Evolutionary conservation across 2,113 vertebrate species (phyloP), one percentile per base, ranked within the genome.

Genomic region (Lepus americanus): DNA sequence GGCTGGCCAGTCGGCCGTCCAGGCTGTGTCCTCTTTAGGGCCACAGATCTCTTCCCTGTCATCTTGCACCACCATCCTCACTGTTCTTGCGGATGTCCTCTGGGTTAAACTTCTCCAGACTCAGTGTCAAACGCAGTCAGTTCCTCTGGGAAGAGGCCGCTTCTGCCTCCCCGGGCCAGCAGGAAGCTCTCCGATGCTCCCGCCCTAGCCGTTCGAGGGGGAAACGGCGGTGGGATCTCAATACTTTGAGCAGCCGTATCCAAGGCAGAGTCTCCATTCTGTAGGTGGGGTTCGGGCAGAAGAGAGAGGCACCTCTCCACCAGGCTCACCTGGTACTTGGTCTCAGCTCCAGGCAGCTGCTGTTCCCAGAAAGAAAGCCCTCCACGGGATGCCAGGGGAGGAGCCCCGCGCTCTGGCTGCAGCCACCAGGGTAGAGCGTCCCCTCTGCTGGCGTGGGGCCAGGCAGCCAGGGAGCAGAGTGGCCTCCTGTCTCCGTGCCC

Each of bases 201-300:
- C 6, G 17, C 44, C 44, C 44, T 44, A 44, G 44, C 44, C 44
- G 44, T 7, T 9, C 44, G 7, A 44, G 44, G 44, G 44, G 44
- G 44, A 44, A 44, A 44, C 6, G 1, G 44, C 39, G 7, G 44
- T 31, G 3, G 44, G 19, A 5, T 23, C 36, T 9, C 29, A 1
- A 6, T 13, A 5, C 12, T n/a, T 10, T 39, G 49, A 4, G 6
- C 1, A 3, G 3, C 27, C 12, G 5, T 0, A 1, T 33, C 29
- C 44, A 51, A 9, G 33, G 81, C 0, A 19, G 14, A 31, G 19
- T 53, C 19, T n/a, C 39, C 14, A 1, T 7, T 3, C 44, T 53
- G 8, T 29, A 29, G 2, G 39, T 3, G 25, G 11, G 14, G 31
- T 31, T 23, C 36, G 53, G 19, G 36, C 12, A 49, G 39, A 49